These are phyloP conservation scores for Athalia circularis DNA, from an alignment of 2,888 invertebrate species.

Conservation along the genomic window DNA sequence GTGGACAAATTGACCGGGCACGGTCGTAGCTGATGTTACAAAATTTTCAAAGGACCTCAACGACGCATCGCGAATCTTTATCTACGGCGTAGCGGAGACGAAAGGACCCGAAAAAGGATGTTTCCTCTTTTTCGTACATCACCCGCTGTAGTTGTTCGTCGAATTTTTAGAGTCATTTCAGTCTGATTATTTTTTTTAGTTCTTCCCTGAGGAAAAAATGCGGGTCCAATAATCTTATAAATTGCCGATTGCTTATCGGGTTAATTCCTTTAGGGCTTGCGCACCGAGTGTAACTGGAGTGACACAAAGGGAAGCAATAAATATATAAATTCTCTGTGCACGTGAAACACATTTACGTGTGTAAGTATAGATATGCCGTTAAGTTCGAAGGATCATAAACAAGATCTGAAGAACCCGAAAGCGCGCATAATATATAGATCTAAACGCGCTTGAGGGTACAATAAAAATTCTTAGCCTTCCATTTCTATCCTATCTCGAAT, in stretches of 20 bases:
- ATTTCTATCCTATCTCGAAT: background rate
- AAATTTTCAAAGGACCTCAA: background rate
- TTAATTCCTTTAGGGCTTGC: too few species aligned
- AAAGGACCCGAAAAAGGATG: background rate
- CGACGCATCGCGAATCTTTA: background rate
- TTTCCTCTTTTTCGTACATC: background rate
- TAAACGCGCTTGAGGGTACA: slow-evolving; percentile 21
- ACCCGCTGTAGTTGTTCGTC: background rate
- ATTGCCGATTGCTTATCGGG: too few species aligned
- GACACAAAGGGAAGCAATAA: background rate
- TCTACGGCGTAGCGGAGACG: background rate
- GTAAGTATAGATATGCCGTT: too few species aligned
- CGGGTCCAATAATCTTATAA: too few species aligned
- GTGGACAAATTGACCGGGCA: slow-evolving; percentile 63
- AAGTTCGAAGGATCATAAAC: background rate
- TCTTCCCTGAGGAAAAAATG: too few species aligned
- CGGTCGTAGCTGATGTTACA: background rate
- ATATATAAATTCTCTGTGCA: background rate
- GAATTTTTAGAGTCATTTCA: background rate
- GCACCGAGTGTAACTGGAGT: too few species aligned
- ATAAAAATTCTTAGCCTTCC: slow-evolving; percentile 31
- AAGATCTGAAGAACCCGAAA: slow-evolving; percentile 15
- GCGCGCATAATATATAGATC: background rate
- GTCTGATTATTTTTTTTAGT: too few species aligned
- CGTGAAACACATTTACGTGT: too few species aligned